Evolutionary conservation across 1,140 invertebrate species (phyloP).

Genomic region (Platyscapa corneri): DNA sequence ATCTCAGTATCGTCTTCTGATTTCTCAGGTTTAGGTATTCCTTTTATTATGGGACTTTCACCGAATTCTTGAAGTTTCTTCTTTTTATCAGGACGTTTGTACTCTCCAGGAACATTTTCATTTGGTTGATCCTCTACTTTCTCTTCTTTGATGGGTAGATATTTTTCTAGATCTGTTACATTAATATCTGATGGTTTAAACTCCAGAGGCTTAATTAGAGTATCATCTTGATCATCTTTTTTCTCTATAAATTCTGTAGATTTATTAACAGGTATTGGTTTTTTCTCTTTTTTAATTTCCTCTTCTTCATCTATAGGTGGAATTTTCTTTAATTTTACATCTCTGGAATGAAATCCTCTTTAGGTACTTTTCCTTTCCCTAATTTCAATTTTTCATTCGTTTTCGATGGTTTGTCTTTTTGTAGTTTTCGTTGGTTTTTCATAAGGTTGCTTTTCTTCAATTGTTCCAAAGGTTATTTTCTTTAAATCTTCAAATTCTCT

Average conservation of each 20-base stretch:
- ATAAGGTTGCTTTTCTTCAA: conserved; percentile 59
- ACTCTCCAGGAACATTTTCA: conserved; percentile 67
- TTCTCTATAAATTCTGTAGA: not conserved
- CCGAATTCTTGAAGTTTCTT: conserved; percentile 75
- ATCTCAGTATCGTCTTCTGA: conserved; percentile 74
- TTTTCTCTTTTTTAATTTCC: conserved; percentile 58
- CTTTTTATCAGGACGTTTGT: conserved; percentile 71
- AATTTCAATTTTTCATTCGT: conserved; percentile 67
- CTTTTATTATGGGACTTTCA: conserved; percentile 73
- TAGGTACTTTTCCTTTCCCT: conserved; percentile 75
- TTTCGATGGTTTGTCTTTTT: conserved; percentile 65
- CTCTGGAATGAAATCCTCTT: conserved; percentile 71
- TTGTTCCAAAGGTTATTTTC: conserved; percentile 29
- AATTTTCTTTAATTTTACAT: conserved; percentile 75
- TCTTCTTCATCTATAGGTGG: conserved; percentile 66
- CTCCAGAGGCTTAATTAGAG: conserved; percentile 59
- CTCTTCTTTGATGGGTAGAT: conserved; percentile 63
- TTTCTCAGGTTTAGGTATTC: conserved; percentile 74
- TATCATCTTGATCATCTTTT: conserved; percentile 40
- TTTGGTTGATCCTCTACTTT: conserved; percentile 58
- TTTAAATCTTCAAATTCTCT: conserved; percentile 70
- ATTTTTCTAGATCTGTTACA: conserved; percentile 69
- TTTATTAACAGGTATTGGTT: conserved; percentile 56
- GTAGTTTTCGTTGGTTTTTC: conserved; percentile 31
- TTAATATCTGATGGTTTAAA: conserved; percentile 74